Base-by-base conservation (phyloP, 2,888 invertebrate genomes). In the Autographa pulchrina region DNA sequence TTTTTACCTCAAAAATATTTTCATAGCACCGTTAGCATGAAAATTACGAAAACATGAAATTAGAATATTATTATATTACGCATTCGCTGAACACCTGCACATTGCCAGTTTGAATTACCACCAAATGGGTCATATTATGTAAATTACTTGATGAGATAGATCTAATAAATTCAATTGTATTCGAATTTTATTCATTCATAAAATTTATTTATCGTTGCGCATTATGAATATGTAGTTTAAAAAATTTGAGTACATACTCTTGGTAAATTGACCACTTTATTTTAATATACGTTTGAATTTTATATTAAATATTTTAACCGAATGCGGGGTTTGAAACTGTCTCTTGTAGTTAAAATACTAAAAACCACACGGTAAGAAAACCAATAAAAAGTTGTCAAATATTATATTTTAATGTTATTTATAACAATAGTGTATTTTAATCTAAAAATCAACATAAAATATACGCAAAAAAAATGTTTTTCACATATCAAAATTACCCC, bases 1-100 rank as follows among this genome's bases (percentile, higher is more conserved):
- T 43, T 20, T 54, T 20, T 20, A 20, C 54, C 0, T 20, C 5
- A 3, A 13, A 25, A 13, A 25, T 25, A 56, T 25, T 56, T 56
- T 54, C 54, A 56, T 25, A 20, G 25, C n/a, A 56, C 11, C 14
- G 52, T 18, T 31, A 18, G 35, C 32, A 13, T 20, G 52, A 54
- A 64, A 20, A 54, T 64, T 64, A 54, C 54, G 64, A 11, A 64
- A 64, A 54, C 64, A 56, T 64, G 0, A 20, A 9, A 64, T 64
- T 54, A 32, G 54, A 13, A 35, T 64, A n/a, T n/a, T n/a, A n/a
- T n/a, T n/a, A 6, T 35, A 56, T 35, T 56, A 9, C 56, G 20
- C 20, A 38, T 56, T 56, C 56, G 56, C 35, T 31, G n/a, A 38
- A 65, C 56, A 56, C 54, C 54, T 56, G 54, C 54, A 41, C 41